phyloP scores from a whole-genome alignment of 2,113 vertebrate genomes.

The Mormyrus iriodes region DNA sequence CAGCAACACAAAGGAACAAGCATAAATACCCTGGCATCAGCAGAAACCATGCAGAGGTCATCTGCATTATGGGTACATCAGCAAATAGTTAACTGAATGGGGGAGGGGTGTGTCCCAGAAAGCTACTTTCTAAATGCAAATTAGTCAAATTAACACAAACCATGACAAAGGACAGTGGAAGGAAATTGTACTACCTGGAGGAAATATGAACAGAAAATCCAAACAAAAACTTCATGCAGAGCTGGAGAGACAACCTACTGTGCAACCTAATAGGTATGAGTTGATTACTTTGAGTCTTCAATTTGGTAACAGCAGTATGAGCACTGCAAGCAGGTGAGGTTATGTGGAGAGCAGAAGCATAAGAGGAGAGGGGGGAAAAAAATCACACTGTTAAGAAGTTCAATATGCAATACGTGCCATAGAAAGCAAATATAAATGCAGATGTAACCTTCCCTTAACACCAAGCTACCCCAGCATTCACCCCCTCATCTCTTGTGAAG shows the following conservation, averaged over 20 bases:
- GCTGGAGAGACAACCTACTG: background rate
- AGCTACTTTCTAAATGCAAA: background rate
- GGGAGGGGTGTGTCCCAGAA: background rate
- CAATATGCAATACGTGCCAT: background rate
- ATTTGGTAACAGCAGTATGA: background rate
- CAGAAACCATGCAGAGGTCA: background rate
- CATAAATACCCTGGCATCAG: slow-evolving; percentile 4
- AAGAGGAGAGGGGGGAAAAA: background rate
- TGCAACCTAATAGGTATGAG: background rate
- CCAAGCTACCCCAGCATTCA: background rate
- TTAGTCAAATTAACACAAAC: background rate
- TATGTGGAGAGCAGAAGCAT: background rate
- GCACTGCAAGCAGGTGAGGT: background rate
- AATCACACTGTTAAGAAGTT: background rate
- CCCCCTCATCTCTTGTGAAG: background rate
- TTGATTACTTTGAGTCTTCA: background rate
- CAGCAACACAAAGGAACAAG: slow-evolving; percentile 15
- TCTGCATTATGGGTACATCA: background rate
- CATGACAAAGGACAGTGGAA: background rate
- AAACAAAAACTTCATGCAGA: background rate
- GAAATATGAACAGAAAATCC: background rate
- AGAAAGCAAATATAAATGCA: background rate
- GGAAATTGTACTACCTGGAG: background rate
- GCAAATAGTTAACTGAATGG: slow-evolving; percentile 1
- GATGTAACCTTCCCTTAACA: background rate